phyloP scores from a whole-genome alignment of 2,113 vertebrate genomes.

The Podarcis muralis region DNA sequence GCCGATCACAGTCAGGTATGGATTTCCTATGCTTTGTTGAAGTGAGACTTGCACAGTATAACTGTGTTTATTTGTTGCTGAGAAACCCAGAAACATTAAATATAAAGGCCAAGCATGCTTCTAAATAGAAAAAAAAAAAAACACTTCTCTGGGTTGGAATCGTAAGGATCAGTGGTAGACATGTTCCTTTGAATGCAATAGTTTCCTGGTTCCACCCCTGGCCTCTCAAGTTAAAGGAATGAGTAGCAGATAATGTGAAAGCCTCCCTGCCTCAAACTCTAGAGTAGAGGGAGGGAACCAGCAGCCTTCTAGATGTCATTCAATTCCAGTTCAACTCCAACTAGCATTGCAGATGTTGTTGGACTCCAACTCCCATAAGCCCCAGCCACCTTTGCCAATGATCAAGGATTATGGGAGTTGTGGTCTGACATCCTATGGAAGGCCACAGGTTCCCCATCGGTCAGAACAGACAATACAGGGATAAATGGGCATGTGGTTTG shows the following conservation, averaged over 20 bases:
- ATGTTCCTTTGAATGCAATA: background rate
- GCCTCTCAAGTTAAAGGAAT: background rate
- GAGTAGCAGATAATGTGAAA: background rate
- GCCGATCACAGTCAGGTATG: slow-evolving; percentile 78
- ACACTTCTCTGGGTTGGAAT: background rate
- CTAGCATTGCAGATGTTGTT: too few relatives aligned
- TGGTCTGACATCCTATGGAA: too few relatives aligned
- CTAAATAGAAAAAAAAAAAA: background rate
- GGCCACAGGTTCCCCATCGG: too few relatives aligned
- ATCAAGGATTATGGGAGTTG: too few relatives aligned
- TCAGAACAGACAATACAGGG: background rate
- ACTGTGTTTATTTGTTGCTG: background rate
- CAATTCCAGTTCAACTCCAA: too few relatives aligned
- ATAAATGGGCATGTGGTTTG: background rate
- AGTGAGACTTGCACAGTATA: background rate
- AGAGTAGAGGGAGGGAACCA: too few relatives aligned
- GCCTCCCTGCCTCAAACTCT: background rate
- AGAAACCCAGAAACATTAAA: background rate
- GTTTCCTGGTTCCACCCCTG: background rate
- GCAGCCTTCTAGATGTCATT: too few relatives aligned
- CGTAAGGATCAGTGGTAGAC: background rate
- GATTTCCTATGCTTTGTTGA: background rate
- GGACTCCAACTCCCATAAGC: too few relatives aligned
- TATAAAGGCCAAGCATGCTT: slow-evolving; percentile 17
- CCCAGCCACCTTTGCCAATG: too few relatives aligned